Percentiles rank a stretch among this genome's conserved stretches.
Evolutionary conservation across 2,888 invertebrate genomes (phyloP).

Genomic region (Trissolcus japonicus): DNA sequence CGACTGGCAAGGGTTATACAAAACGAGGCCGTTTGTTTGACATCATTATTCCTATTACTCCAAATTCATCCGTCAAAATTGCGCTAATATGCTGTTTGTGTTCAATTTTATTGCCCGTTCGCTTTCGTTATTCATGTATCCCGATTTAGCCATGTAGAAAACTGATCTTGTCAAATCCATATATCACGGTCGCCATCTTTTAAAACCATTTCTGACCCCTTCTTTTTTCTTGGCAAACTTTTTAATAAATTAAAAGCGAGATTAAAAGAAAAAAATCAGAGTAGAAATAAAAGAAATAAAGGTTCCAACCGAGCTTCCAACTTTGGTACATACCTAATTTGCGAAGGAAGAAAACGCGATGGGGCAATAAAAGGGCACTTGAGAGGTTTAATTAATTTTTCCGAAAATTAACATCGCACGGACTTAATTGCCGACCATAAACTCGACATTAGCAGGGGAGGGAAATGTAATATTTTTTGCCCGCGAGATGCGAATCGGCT

Average conservation of each 20-base stretch:
- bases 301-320: conserved; percentile 29
- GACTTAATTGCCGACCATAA: conserved; percentile 44
- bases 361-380: conserved; percentile 58
- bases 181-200: not conserved
- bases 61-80: conserved; percentile 49
- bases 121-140: not conserved
- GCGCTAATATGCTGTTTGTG: conserved; percentile 58
- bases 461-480: not conserved
- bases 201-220: too few relatives aligned
- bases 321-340: conserved; percentile 23
- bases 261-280: too few relatives aligned
- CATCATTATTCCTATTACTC: conserved; percentile 70
- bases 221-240: too few relatives aligned
- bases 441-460: conserved; percentile 4
- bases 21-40: conserved; percentile 68
- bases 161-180: not conserved
- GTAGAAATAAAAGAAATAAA: conserved; percentile 13
- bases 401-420: conserved; percentile 65
- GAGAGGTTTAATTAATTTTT: conserved; percentile 70
- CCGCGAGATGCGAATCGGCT: not conserved
- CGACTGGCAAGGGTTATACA: conserved; percentile 61
- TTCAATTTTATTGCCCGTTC: conserved; percentile 63
- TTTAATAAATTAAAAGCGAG: too few relatives aligned
- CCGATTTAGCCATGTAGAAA: conserved; percentile 3
- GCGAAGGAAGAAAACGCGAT: conserved; percentile 36